These are phyloP conservation scores for roundworm (Caenorhabditis elegans) DNA, from an alignment of 1,140 invertebrate genomes.

Conservation along the genomic window WBcel235 BX284602.5:13764001-13764500, in stretches of 20 bases:
- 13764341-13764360: too few species aligned
- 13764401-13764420: too few species aligned
- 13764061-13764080: neutral
- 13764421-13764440: too few species aligned
- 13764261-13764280: too few species aligned
- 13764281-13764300: too few species aligned
- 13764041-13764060: neutral
- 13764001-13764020: neutral
- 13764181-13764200: neutral
- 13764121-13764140: neutral
- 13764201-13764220: conserved; percentile 22
- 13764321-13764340: too few species aligned
- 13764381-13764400: too few species aligned
- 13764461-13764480: too few species aligned
- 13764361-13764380: too few species aligned
- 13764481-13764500: too few species aligned
- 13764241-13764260: neutral
- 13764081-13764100: conserved; percentile 1
- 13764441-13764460: too few species aligned
- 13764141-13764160: conserved; percentile 13
- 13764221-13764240: neutral
- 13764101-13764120: neutral
- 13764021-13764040: neutral
- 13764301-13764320: too few species aligned
- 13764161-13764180: neutral